Evolutionary conservation across 1,140 invertebrate species (phyloP), one percentile per base, ranked within the genome.

Genomic region (Wasmannia auropunctata): DNA sequence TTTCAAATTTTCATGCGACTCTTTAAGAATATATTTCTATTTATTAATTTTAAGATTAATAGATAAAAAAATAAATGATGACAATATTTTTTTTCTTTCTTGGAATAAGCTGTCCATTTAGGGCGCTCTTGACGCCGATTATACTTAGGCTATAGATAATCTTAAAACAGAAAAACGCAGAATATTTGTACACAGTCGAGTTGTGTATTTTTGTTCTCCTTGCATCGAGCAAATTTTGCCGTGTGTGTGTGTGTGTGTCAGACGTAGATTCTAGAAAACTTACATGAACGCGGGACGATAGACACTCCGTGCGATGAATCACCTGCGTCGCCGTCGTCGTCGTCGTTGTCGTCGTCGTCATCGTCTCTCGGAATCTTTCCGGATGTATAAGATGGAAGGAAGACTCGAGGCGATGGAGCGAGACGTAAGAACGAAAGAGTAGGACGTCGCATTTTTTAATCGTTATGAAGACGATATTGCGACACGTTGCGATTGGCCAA

Each of bases 301-400:
- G 51, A 34, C 25, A 28, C 2, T 69, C 4, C 19, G 16, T 14
- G 10, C 84, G 62, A 76, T 89, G 88, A 89, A 89, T 89, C 88
- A 89, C 37, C 67, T 49, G 51, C 19, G n/a, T 56, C 37, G 67
- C 67, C 75, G 75, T 43, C 40, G 40, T 43, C 40, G 37, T n/a
- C n/a, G n/a, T n/a, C n/a, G n/a, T n/a, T n/a, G n/a, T 88, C 69
- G 80, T 11, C 22, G 28, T 54, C 51, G 72, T 63, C 43, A 65
- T 16, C 72, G n/a, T 8, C 58, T 67, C 60, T 51, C 31, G 60
- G 76, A 79, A 79, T 79, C 76, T 37, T 63, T 37, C 58, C 58
- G 75, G 75, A 77, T 65, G 49, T 54, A 16, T 63, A 49, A 65
- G 43, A 65, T 34, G 43, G 43, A 34, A 79, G 43, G 60, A 67